A percentile compares a stretch with the other conserved stretches of the same genome.
Evolutionary conservation across 1,140 invertebrate genomes (phyloP).

Genomic region (Drosophila kanapiae): DNA sequence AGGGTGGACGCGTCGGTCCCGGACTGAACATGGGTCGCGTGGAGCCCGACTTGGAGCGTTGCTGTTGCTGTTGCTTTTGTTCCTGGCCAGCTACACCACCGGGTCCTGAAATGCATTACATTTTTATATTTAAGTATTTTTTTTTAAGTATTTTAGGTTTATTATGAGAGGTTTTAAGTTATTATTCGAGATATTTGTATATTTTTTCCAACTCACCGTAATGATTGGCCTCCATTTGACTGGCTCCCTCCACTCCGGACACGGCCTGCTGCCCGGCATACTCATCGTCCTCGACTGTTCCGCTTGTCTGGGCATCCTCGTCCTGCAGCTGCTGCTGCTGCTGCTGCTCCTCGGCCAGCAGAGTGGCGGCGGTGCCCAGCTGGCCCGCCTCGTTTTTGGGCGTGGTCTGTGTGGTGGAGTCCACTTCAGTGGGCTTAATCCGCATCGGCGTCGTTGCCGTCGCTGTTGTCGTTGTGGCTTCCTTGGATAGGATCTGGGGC

Average conservation of each 20-base stretch:
- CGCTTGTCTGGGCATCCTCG: conserved; percentile 19
- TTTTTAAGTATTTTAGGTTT: neutral
- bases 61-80: conserved; percentile 61
- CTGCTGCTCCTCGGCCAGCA: conserved; percentile 35
- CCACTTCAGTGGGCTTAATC: conserved; percentile 69
- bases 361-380: neutral
- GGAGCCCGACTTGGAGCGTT: conserved; percentile 87
- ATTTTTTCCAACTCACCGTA: too few species aligned
- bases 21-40: conserved; percentile 96
- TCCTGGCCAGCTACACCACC: neutral
- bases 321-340: neutral
- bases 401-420: conserved; percentile 80
- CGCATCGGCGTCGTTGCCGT: conserved; percentile 21
- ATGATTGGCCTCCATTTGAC: conserved; percentile 89
- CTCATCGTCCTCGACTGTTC: conserved; percentile 39
- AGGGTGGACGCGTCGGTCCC: conserved; percentile 97
- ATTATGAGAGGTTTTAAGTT: too few species aligned
- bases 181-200: too few species aligned
- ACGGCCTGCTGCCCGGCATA: conserved; percentile 84
- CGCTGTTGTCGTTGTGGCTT: conserved; percentile 5
- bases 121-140: too few species aligned
- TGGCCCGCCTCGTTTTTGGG: conserved; percentile 72
- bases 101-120: neutral
- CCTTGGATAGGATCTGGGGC: conserved; percentile 17
- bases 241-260: conserved; percentile 85